phyloP scores from a whole-genome alignment of 1,140 invertebrate genomes.

The Wiebesia pumilae region DNA sequence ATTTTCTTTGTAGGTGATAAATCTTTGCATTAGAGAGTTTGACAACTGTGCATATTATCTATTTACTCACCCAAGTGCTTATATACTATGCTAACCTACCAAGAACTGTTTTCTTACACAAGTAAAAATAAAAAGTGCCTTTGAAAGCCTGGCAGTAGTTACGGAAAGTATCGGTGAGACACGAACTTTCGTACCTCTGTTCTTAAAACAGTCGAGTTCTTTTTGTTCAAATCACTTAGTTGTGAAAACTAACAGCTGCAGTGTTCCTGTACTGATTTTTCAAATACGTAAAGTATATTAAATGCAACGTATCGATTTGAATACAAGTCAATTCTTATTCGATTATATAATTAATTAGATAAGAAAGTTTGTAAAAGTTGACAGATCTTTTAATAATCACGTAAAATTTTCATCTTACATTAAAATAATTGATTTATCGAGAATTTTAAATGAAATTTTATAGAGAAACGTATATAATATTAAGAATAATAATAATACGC shows the following conservation, averaged over 20 bases:
- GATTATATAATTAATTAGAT: too few species aligned
- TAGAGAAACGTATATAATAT: too few species aligned
- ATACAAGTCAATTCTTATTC: too few species aligned
- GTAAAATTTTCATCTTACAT: too few species aligned
- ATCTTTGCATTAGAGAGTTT: constrained; percentile 57
- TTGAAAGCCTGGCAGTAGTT: constrained; percentile 27
- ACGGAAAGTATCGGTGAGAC: constrained; percentile 28
- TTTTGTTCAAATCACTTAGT: neutral
- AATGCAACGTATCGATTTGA: too few species aligned
- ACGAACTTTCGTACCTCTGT: neutral
- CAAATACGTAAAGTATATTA: neutral
- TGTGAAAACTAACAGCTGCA: neutral
- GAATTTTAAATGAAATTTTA: too few species aligned
- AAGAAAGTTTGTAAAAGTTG: too few species aligned
- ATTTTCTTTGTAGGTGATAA: constrained; percentile 47
- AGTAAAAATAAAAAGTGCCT: neutral
- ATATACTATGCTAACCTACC: neutral
- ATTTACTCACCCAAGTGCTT: constrained; percentile 23
- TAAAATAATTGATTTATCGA: too few species aligned
- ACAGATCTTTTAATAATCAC: too few species aligned
- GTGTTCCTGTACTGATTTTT: neutral
- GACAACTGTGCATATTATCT: constrained; percentile 57
- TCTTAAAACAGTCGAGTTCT: neutral
- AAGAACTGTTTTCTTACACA: neutral
- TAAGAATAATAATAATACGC: too few species aligned